These are phyloP conservation scores for Stenurella melanura DNA, from an alignment of 2,888 invertebrate species.

Conservation along the genomic window DNA sequence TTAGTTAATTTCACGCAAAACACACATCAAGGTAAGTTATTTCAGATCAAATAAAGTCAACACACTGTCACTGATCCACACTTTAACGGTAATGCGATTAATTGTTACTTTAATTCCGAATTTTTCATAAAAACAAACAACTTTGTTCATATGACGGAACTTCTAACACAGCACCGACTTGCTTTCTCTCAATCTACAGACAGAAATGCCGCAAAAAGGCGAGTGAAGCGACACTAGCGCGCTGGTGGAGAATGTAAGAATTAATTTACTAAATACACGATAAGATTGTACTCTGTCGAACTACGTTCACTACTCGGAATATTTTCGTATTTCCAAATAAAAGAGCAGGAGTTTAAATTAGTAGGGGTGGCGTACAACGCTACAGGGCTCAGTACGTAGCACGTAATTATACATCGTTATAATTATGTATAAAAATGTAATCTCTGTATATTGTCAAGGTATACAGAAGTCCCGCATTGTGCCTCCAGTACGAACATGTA, in stretches of 20 bases:
- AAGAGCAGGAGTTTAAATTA: no score
- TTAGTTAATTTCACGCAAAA: conserved; percentile 36
- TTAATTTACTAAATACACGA: conserved; percentile 37
- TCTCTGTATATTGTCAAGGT: no score
- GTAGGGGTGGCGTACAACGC: no score
- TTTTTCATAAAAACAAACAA: conserved; percentile 61
- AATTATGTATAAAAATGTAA: no score
- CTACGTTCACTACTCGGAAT: background rate
- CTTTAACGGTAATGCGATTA: background rate
- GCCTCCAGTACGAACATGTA: no score
- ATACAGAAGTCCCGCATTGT: no score
- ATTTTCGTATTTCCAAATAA: background rate
- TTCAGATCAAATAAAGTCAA: conserved; percentile 7
- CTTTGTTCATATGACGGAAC: conserved; percentile 48
- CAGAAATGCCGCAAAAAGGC: conserved; percentile 62
- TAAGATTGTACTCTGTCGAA: conserved; percentile 44
- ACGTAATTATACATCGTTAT: no score
- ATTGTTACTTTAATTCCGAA: conserved; percentile 49
- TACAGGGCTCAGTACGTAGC: no score
- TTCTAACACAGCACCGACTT: conserved; percentile 51
- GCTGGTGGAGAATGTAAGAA: conserved; percentile 58
- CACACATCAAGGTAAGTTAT: background rate
- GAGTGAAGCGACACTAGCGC: conserved; percentile 57
- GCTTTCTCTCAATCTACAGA: conserved; percentile 61
- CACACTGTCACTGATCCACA: conserved; percentile 23